Base-by-base conservation (phyloP, 2,797 vertebrate genomes). In the Trematomus bernacchii region DNA sequence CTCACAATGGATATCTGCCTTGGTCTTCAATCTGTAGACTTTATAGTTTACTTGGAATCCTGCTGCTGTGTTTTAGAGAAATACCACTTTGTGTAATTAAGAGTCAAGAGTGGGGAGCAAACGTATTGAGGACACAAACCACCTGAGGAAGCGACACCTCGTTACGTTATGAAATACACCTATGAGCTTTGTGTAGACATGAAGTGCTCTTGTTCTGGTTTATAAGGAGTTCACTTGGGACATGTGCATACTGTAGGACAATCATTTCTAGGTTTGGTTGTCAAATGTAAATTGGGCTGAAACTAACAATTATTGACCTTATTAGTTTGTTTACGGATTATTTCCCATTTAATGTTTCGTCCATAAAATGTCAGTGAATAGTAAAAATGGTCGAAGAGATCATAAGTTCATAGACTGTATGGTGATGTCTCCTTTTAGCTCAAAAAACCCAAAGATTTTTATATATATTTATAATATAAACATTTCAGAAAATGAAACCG, bases 1-100 rank as follows among this genome's bases (percentile, higher is more conserved):
- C 70, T 73, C 64, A 55, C 62, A 42, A 9, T 47, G 14, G 42
- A 42, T 15, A 51, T 61, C 66, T n/a, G 14, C 51, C 53, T 72
- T 21, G 3, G 10, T 75, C 42, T 64, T 64, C 13, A 13, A 18
- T 27, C 19, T 50, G 18, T 70, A 40, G 11, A 23, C 43, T 76
- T 53, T 14, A 40, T 13, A n/a, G 21, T 59, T 67, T 2, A 43
- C 19, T 65, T 8, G 6, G 27, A 50, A 6, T 6, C 3, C 12
- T 13, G 42, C 23, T 43, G 43, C 11, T 18, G 50, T 19, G 11
- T 53, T 58, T 53, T 4, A 69, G 52, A 66, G 15, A 53, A 37
- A 40, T 3, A 48, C 0, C 12, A 44, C 4, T 37, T 33, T 4
- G 13, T 53, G 46, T 52, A n/a, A 43, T 43, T 10, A 10, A 60